These are phyloP conservation scores for Schizotus pectinicornis DNA, from an alignment of 2,888 invertebrate species.

Conservation along the genomic window DNA sequence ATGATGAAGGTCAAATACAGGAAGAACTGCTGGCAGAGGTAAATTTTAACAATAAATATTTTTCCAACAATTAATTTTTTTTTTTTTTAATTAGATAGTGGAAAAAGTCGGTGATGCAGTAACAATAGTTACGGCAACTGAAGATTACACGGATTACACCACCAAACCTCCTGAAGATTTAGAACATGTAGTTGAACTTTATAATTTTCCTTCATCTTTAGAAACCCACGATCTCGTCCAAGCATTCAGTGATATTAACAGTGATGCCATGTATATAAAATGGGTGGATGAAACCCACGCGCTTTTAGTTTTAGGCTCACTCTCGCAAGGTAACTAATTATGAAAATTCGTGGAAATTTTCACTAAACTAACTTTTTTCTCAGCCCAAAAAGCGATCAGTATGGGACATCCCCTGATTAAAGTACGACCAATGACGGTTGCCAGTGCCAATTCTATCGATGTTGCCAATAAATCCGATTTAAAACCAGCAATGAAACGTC, in stretches of 20 bases:
- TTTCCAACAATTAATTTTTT: neutral
- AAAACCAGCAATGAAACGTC: conserved; percentile 56
- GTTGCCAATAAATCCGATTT: conserved; percentile 51
- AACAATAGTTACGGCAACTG: conserved; percentile 47
- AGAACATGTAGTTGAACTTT: conserved; percentile 56
- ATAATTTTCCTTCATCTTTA: conserved; percentile 55
- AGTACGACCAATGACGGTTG: conserved; percentile 53
- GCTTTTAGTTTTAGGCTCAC: conserved; percentile 53
- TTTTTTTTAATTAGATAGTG: conserved; percentile 45
- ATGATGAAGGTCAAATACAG: conserved; percentile 50
- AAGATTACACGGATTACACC: conserved; percentile 49
- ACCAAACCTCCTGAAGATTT: conserved; percentile 48
- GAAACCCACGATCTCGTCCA: conserved; percentile 56
- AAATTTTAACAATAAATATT: neutral
- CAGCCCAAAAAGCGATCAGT: conserved; percentile 53
- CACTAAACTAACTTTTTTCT: conserved; percentile 29
- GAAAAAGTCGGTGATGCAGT: conserved; percentile 49
- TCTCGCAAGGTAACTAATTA: conserved; percentile 49
- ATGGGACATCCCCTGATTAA: conserved; percentile 52
- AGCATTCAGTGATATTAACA: conserved; percentile 52
- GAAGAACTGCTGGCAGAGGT: conserved; percentile 46
- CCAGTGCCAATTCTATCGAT: conserved; percentile 47
- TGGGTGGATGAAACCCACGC: conserved; percentile 58
- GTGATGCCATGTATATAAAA: conserved; percentile 55
- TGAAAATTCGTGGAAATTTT: neutral